These are phyloP conservation scores for Athalia circularis DNA, from an alignment of 2,888 invertebrate species.

Conservation along the genomic window DNA sequence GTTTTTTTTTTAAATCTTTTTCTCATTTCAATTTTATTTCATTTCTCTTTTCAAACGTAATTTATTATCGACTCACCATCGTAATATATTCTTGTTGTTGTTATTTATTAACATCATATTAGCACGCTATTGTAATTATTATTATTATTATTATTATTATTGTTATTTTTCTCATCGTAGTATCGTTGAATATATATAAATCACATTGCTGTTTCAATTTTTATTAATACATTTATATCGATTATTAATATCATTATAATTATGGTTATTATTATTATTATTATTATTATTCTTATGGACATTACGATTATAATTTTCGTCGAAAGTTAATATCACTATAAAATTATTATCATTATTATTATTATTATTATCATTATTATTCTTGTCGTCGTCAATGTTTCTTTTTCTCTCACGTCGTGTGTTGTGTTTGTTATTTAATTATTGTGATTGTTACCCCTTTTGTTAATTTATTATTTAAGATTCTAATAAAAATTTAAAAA, in stretches of 20 bases:
- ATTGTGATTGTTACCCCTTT: conserved; percentile 63
- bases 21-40: background rate
- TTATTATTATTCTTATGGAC: conserved; percentile 24
- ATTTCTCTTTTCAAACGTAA: background rate
- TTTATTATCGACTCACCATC: background rate
- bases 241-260: background rate
- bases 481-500: conserved; percentile 60
- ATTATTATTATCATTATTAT: conserved; percentile 9
- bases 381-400: background rate
- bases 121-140: background rate
- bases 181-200: too few relatives aligned
- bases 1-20: too few relatives aligned
- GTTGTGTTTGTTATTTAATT: conserved; percentile 66
- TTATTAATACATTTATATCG: too few relatives aligned
- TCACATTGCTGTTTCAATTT: too few relatives aligned
- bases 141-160: background rate
- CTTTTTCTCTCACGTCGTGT: conserved; percentile 41
- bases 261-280: conserved; percentile 15
- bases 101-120: conserved; percentile 13
- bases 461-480: conserved; percentile 68
- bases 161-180: background rate
- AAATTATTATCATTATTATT: conserved; percentile 22
- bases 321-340: conserved; percentile 6
- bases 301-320: background rate
- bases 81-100: background rate